Percentiles rank a stretch among this genome's conserved stretches.
Evolutionary conservation across 2,888 invertebrate genomes (phyloP).

Genomic region (Lochmaea crataegi): DNA sequence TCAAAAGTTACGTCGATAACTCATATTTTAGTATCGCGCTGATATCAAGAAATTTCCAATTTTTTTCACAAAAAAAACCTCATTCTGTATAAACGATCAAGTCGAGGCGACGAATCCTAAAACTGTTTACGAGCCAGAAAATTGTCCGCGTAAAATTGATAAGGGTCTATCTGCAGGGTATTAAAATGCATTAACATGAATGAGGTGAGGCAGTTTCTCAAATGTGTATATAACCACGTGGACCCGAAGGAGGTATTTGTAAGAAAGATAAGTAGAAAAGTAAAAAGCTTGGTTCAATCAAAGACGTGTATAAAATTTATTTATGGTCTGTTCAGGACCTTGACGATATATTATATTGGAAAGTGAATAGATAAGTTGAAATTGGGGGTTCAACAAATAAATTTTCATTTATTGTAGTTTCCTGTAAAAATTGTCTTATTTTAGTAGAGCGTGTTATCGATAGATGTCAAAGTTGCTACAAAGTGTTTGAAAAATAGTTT

Average conservation of each 20-base stretch:
- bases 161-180: constrained; percentile 31
- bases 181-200: constrained; percentile 36
- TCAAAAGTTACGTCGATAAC: neutral
- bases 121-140: constrained; percentile 18
- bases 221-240: constrained; percentile 17
- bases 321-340: neutral
- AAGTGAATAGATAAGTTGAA: too few relatives aligned
- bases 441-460: too few relatives aligned
- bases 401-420: too few relatives aligned
- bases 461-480: too few relatives aligned
- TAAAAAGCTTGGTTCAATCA: neutral
- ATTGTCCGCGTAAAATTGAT: constrained; percentile 31
- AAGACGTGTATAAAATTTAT: neutral
- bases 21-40: neutral
- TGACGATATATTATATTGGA: neutral
- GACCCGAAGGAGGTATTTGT: constrained; percentile 6
- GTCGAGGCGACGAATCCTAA: constrained; percentile 9
- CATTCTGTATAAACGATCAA: constrained; percentile 18
- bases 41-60: constrained; percentile 5
- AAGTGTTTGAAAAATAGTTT: too few relatives aligned
- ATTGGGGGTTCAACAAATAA: too few relatives aligned
- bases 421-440: too few relatives aligned
- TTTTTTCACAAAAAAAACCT: constrained; percentile 21
- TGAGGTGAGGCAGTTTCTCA: constrained; percentile 18
- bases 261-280: neutral